Evolutionary conservation across 92 coral and sea anemone species (phyloP), one percentile per base, ranked within the genome.

Genomic region (Chrysogorgia sp.): DNA sequence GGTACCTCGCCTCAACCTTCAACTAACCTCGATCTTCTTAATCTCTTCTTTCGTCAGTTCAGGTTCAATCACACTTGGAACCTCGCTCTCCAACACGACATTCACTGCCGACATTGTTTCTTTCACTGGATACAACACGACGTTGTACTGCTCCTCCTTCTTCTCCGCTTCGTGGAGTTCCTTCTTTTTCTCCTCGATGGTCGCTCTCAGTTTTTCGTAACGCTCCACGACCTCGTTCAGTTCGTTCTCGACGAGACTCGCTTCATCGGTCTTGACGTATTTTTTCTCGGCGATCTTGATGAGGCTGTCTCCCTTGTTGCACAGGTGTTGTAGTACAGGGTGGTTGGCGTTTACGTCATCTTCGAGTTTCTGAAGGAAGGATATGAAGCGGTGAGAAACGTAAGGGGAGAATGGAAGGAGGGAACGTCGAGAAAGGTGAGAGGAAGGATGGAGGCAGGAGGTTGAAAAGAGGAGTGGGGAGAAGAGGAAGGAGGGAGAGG

Each of bases 41-140:
- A 94, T 70, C 29, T 94, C 98, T 20, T 89, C 98, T 75, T 87
- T 89, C 34, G 96, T 92, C 79, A 89, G 84, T 70, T 85, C 97
- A 28, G 87, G 83, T 63, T 94, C 97, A 78, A 87, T 80, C 34
- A 96, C 98, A 57, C 88, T 83, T 45, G 84, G 85, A 1, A 94
- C 87, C 82, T 94, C 97, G 24, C 82, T 87, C 56, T 94, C 98
- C 65, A 94, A 89, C 77, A 76, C 92, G 31, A 81, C 82, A 59
- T 88, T 88, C 12, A 92, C 87, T 50, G 86, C 88, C 32, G 84
- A 88, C 75, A 89, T 76, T 45, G 92, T 89, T 57, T 85, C 86
- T 53, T 88, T 87, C 25, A 85, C 96, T 7, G 98, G 98, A 33
- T 91, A 83, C 76, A 94, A 75, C 45, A 91, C 97, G 58, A 67